Conservation (phyloP, 2,113 vertebrate species). For the Miniopterus natalensis region DNA sequence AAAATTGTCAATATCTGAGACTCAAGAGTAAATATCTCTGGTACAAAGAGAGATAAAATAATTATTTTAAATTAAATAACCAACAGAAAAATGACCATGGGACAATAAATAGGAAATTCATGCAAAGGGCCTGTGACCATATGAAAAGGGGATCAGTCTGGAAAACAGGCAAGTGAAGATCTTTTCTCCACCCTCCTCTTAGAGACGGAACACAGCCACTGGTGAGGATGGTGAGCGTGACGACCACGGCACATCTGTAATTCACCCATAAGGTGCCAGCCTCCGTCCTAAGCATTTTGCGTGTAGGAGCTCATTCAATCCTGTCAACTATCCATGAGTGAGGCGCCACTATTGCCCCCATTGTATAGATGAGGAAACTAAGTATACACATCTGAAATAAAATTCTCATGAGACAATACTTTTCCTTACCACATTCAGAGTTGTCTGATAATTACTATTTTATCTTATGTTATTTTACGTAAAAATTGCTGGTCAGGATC, state of each 20-base stretch:
- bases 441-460: neutral
- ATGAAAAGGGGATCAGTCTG: neutral
- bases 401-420: neutral
- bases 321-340: neutral
- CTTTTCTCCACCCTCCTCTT: neutral
- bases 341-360: neutral
- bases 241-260: too few species aligned
- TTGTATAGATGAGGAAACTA: neutral
- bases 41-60: neutral
- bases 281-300: neutral
- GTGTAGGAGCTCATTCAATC: neutral
- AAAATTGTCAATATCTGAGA: slow-evolving; percentile 2
- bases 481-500: neutral
- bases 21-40: neutral
- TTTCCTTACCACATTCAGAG: neutral
- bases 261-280: neutral
- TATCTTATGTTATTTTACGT: neutral
- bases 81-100: neutral
- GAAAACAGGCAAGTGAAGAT: neutral
- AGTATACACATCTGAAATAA: neutral
- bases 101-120: neutral
- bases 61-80: neutral
- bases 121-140: neutral
- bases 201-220: neutral
- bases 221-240: neutral